A percentile compares a stretch with the other conserved stretches of the same genome.
These are phyloP conservation scores for Brachionus plicatilis DNA, from an alignment of 1,140 invertebrate species.

Conservation along the genomic window DNA sequence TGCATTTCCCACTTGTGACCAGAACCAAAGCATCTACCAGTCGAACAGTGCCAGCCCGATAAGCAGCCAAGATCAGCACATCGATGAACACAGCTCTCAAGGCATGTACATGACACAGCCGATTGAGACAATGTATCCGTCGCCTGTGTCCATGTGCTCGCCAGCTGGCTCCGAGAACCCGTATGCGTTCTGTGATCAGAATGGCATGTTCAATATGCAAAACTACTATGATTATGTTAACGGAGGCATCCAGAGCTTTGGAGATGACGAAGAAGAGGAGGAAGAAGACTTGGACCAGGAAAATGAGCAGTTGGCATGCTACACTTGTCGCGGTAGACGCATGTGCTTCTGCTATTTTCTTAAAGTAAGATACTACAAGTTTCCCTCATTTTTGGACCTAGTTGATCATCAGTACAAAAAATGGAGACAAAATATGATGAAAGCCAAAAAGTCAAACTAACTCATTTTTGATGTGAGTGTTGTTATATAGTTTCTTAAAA, in stretches of 20 bases:
- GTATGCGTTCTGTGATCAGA: neutral
- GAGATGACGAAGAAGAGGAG: neutral
- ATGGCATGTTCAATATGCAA: neutral
- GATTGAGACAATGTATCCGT: neutral
- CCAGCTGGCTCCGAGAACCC: neutral
- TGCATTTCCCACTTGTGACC: neutral
- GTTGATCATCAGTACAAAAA: constrained; percentile 41
- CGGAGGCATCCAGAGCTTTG: neutral
- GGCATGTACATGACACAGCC: neutral
- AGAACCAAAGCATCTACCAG: neutral
- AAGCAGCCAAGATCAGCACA: neutral
- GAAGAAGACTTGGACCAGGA: constrained; percentile 17
- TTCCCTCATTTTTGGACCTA: constrained; percentile 28
- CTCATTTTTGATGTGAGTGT: neutral
- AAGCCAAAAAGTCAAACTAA: constrained; percentile 29
- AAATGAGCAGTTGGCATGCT: constrained; percentile 31
- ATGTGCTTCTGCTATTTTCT: constrained; percentile 39
- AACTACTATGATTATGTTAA: constrained; percentile 19
- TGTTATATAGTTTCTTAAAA: neutral
- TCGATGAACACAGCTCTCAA: neutral
- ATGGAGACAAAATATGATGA: constrained; percentile 36
- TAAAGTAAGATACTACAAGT: constrained; percentile 39
- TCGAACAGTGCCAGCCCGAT: neutral
- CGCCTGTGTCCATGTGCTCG: constrained; percentile 2
- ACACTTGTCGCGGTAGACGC: constrained; percentile 34